These are phyloP conservation scores for Sorex fumeus DNA, from an alignment of 2,113 vertebrate genomes.

Conservation along the genomic window DNA sequence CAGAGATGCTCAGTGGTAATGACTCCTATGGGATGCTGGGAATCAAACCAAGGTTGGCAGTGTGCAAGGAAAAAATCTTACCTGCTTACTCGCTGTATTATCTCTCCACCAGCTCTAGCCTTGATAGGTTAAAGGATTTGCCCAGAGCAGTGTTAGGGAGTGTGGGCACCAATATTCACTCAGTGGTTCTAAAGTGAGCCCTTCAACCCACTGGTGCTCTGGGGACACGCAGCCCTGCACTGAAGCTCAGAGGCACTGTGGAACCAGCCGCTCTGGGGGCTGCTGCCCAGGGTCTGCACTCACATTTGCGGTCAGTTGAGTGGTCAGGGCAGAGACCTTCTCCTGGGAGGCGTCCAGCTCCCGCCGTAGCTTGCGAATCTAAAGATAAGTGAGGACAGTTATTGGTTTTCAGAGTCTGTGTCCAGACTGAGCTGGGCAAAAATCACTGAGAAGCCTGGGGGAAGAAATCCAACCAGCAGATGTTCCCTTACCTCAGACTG, in stretches of 20 bases:
- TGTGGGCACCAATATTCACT: neutral
- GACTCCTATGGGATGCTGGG: no score
- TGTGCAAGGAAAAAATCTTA: no score
- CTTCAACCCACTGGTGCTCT: neutral
- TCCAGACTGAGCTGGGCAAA: conserved; percentile 16
- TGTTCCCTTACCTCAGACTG: conserved; percentile 95
- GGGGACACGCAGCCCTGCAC: neutral
- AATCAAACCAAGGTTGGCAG: no score
- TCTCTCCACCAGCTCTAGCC: neutral
- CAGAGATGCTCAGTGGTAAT: neutral
- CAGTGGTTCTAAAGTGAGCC: neutral
- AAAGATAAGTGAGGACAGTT: conserved; percentile 64
- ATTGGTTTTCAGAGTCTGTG: conserved; percentile 25
- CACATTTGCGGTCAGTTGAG: conserved; percentile 97
- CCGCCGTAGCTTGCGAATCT: conserved; percentile 97
- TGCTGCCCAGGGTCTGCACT: conserved; percentile 79
- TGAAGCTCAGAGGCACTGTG: neutral
- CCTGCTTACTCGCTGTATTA: neutral
- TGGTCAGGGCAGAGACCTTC: conserved; percentile 98
- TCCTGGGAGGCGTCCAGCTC: conserved; percentile 99
- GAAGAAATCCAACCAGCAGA: neutral
- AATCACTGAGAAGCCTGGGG: neutral
- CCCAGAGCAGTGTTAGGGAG: neutral
- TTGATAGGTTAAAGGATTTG: no score
- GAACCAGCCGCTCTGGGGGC: neutral